phyloP scores from a whole-genome alignment of 1,140 invertebrate genomes.

The Heterodera carotae region DNA sequence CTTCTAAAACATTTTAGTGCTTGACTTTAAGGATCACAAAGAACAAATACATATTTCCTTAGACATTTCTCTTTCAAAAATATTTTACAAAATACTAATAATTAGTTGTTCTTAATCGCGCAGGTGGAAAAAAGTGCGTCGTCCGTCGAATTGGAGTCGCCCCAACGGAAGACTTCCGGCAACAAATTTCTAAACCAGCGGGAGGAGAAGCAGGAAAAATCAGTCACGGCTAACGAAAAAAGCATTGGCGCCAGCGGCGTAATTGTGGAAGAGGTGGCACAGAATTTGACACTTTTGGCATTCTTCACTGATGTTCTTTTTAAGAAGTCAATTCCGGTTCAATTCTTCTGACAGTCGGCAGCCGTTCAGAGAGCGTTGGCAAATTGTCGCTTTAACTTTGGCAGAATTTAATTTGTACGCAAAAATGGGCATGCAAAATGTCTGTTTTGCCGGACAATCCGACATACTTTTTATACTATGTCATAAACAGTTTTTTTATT shows the following conservation, averaged over 20 bases:
- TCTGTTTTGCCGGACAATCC: no score
- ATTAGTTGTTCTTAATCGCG: background rate
- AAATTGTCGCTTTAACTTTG: background rate
- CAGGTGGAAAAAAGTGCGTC: constrained; percentile 32
- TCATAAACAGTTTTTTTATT: no score
- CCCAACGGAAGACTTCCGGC: constrained; percentile 1
- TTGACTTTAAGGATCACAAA: no score
- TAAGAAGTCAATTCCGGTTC: background rate
- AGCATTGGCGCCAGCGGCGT: background rate
- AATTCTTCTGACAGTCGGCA: constrained; percentile 3
- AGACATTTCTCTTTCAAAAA: no score
- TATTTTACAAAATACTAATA: no score
- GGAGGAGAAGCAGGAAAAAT: background rate
- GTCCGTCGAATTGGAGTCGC: constrained; percentile 23
- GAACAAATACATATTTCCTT: no score
- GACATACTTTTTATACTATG: no score
- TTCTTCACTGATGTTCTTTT: background rate
- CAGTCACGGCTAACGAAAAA: constrained; percentile 2
- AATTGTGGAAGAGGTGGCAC: background rate
- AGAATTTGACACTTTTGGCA: background rate
- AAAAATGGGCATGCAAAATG: background rate
- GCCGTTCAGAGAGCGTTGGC: background rate
- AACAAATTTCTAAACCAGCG: background rate
- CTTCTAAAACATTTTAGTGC: no score
- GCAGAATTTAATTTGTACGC: background rate